Evolutionary conservation across 2,888 invertebrate genomes (phyloP).

Genomic region (Clepsis dumicolana): DNA sequence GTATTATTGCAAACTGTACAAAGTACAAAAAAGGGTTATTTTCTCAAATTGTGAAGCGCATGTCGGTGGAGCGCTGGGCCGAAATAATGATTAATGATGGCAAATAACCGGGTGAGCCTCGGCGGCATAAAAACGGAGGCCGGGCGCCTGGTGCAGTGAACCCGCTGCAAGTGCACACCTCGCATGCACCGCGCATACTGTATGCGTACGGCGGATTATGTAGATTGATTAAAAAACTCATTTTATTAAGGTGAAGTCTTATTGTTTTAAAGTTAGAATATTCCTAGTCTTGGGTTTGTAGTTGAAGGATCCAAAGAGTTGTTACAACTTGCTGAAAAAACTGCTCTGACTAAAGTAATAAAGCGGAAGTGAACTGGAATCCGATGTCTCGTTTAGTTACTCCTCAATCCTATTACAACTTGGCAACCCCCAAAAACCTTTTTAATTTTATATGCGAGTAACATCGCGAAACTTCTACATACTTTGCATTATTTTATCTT

Average conservation of each 20-base stretch:
- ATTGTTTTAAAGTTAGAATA: too few relatives aligned
- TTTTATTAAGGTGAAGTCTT: too few relatives aligned
- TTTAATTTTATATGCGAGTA: background rate
- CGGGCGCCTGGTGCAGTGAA: constrained; percentile 51
- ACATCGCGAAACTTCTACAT: background rate
- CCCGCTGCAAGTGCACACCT: constrained; percentile 57
- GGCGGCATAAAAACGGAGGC: constrained; percentile 72
- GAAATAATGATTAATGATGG: constrained; percentile 86
- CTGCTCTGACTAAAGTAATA: too few relatives aligned
- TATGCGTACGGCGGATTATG: background rate
- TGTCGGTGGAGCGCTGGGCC: constrained; percentile 71
- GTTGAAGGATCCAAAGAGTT: background rate
- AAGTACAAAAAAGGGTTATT: constrained; percentile 83
- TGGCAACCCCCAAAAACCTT: background rate
- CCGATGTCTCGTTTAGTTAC: too few relatives aligned
- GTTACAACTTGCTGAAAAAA: too few relatives aligned
- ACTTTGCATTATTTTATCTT: background rate
- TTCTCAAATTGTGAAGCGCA: constrained; percentile 79
- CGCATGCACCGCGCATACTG: constrained; percentile 49
- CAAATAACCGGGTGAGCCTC: constrained; percentile 84
- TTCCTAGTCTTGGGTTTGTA: too few relatives aligned
- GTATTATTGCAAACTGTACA: constrained; percentile 61
- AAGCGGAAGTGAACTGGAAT: too few relatives aligned
- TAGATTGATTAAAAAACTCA: background rate
- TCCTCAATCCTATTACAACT: too few relatives aligned